Conservation (phyloP, 2,797 vertebrate species). For the Vultur gryphus region DNA sequence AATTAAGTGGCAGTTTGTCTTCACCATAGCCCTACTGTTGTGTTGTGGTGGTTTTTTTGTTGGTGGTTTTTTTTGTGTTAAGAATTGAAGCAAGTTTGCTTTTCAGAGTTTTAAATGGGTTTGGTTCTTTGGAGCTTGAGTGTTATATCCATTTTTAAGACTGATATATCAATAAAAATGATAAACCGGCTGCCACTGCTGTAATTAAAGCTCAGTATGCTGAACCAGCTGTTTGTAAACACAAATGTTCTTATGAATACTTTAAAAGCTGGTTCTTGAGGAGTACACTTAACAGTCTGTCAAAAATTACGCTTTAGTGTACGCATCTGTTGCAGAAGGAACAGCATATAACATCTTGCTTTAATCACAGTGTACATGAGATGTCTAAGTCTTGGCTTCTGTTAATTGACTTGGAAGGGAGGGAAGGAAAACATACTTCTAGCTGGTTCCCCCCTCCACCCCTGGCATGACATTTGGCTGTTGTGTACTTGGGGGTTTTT, state of each 20-base stretch:
- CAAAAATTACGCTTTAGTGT: neutral
- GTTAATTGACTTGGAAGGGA: neutral
- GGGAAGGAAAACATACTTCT: neutral
- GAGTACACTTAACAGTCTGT: neutral
- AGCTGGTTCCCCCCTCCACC: neutral
- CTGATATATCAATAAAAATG: neutral
- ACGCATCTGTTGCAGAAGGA: neutral
- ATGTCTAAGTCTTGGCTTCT: neutral
- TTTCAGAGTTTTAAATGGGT: neutral
- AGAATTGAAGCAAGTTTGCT: neutral
- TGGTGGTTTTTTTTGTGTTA: neutral
- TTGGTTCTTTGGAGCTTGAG: neutral
- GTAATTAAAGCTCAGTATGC: slow-evolving; percentile 10
- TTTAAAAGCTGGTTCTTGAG: neutral
- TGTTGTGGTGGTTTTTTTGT: neutral
- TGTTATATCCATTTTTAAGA: neutral
- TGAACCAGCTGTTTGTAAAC: slow-evolving; percentile 24
- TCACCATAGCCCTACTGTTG: neutral
- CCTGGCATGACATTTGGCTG: neutral
- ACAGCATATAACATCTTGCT: neutral
- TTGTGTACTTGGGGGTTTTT: neutral
- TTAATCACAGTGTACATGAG: neutral
- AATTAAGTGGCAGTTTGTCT: neutral
- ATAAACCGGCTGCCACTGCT: neutral
- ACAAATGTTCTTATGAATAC: neutral